Evolutionary conservation across 2,888 invertebrate species (phyloP), one percentile per base, ranked within the genome.

Genomic region (Uloborus plumipes): DNA sequence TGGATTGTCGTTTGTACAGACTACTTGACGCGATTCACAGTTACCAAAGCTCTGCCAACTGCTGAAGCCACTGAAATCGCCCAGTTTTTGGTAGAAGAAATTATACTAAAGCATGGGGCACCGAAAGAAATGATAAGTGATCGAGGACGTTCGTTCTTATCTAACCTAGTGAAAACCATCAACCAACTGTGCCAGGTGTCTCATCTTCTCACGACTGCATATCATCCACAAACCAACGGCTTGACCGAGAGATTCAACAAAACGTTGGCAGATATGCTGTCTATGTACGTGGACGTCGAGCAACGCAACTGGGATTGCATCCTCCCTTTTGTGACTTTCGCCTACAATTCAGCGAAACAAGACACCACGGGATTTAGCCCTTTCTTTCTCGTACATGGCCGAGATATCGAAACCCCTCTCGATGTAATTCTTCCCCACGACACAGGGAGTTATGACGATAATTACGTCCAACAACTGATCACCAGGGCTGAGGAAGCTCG

Each of bases 261-360:
- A 16, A 84, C 70, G 26, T 26, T 26, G 4, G 26, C 26, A 26
- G 26, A 26, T 4, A 26, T 26, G 26, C 26, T 26, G 26, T 26
- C 26, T 26, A 59, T 69, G 58, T 84, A 73, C 55, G 20, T 73
- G 20, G 61, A 67, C n/a, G 26, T 15, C 15, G 59, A 73, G 18
- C 67, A 78, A 47, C 65, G 51, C 49, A 39, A 84, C 14, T 84
- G 84, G 84, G 73, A 78, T 39, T n/a, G 20, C 2, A 15, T 78
- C 4, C 18, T 84, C 69, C 15, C 4, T 26, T 65, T 71, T 67
- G 49, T 72, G 6, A 66, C 66, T 1, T 76, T 61, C 55, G 66
- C 61, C 2, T 66, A 84, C 18, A 84, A 77, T 67, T 22, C 71
- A 9, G 20, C 69, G 2, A 53, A 26, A 15, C 84, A 84, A 31